Percentiles rank a stretch among this genome's conserved stretches.
Evolutionary conservation across 2,113 vertebrate genomes (phyloP).

Genomic region (Ictidomys tridecemlineatus): DNA sequence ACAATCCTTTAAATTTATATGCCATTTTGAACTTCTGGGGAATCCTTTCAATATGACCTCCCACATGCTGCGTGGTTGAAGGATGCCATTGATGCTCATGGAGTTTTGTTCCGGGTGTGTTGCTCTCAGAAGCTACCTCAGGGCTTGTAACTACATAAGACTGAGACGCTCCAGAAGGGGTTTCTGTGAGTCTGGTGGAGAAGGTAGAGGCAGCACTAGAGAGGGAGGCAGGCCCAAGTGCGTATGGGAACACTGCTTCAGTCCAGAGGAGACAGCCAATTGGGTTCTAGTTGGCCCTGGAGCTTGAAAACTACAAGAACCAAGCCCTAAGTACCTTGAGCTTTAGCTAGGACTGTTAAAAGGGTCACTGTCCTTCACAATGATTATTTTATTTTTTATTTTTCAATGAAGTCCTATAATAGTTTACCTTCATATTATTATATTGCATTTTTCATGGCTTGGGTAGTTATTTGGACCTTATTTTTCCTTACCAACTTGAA

Average conservation of each 20-base stretch:
- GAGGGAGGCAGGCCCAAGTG: too few species aligned
- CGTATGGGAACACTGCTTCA: neutral
- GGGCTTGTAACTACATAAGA: neutral
- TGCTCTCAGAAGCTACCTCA: too few species aligned
- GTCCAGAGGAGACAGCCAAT: neutral
- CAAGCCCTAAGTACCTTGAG: neutral
- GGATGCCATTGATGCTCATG: neutral
- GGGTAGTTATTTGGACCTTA: neutral
- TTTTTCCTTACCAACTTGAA: neutral
- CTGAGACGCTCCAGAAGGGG: rapidly evolving
- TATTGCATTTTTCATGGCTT: neutral
- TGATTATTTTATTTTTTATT: neutral
- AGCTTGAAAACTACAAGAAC: neutral
- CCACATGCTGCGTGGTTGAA: neutral
- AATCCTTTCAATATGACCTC: neutral
- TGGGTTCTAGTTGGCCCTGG: neutral
- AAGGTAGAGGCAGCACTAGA: rapidly evolving
- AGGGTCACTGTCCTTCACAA: neutral
- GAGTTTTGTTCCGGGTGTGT: neutral
- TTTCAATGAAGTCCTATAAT: neutral
- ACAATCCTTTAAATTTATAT: neutral
- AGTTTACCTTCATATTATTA: neutral
- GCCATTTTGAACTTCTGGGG: neutral
- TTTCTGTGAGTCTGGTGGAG: too few species aligned
- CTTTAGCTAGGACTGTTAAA: neutral